phyloP scores from a whole-genome alignment of 1,140 invertebrate genomes.

The Pygmarrhopalites habei region DNA sequence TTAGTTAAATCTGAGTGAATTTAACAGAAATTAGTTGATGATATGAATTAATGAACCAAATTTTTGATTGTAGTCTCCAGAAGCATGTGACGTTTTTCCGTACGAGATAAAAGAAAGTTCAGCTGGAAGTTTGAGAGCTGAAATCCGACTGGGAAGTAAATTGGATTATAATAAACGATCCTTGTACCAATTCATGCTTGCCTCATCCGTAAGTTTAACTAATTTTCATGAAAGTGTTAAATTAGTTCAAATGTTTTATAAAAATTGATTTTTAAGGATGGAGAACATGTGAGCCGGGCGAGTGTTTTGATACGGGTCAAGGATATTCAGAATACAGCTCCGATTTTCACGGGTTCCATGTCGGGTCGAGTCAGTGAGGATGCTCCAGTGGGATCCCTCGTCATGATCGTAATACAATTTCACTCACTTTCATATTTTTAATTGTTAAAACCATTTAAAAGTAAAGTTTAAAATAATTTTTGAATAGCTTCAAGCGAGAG shows the following conservation, averaged over 20 bases:
- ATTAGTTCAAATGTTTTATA: background rate
- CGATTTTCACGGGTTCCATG: slow-evolving; percentile 66
- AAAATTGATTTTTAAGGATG: slow-evolving; percentile 55
- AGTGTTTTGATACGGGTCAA: slow-evolving; percentile 66
- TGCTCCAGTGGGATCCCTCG: slow-evolving; percentile 71
- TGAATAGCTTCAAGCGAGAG: slow-evolving; percentile 70
- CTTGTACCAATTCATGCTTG: slow-evolving; percentile 55
- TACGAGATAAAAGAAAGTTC: slow-evolving; percentile 57
- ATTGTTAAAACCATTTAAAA: too few relatives aligned
- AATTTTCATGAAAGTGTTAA: background rate
- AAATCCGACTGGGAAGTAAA: slow-evolving; percentile 57
- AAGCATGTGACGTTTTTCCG: slow-evolving; percentile 62
- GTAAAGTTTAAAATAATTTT: too few relatives aligned
- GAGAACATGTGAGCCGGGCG: slow-evolving; percentile 60
- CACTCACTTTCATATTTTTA: too few relatives aligned
- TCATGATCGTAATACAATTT: too few relatives aligned
- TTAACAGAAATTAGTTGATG: too few relatives aligned
- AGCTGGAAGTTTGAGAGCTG: slow-evolving; percentile 57
- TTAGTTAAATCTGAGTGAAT: too few relatives aligned
- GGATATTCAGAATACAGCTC: slow-evolving; percentile 72
- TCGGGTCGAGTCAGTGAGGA: slow-evolving; percentile 75
- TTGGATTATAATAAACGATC: slow-evolving; percentile 41
- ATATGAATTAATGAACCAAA: too few relatives aligned
- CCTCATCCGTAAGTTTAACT: slow-evolving; percentile 55
- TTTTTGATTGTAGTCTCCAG: slow-evolving; percentile 58